Percentiles rank a stretch among this genome's conserved stretches.
Evolutionary conservation across 2,888 invertebrate species (phyloP).

Genomic region (Panzeria rudis): DNA sequence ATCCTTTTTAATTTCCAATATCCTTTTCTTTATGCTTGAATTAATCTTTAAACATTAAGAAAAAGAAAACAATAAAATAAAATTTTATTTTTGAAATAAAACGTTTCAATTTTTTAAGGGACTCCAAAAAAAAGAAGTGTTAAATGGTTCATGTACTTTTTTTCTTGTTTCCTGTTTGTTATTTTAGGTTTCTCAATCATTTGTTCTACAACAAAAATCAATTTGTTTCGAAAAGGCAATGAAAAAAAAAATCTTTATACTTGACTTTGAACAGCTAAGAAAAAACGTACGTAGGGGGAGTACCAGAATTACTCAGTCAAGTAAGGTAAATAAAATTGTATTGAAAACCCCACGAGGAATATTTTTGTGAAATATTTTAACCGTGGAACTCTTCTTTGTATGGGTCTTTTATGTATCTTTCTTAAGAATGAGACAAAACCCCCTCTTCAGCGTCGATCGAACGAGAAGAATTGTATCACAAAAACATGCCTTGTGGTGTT

Average conservation of each 20-base stretch:
- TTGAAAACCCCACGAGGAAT: no score
- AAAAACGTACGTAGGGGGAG: neutral
- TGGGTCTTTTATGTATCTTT: no score
- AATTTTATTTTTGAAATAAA: neutral
- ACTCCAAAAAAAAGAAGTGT: neutral
- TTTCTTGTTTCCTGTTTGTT: constrained; percentile 2
- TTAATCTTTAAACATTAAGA: neutral
- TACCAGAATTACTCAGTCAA: neutral
- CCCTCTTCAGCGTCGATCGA: no score
- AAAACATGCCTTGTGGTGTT: no score
- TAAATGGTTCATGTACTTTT: constrained; percentile 47
- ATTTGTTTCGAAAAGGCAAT: constrained; percentile 56
- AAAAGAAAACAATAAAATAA: neutral
- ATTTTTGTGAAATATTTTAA: no score
- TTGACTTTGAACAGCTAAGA: neutral
- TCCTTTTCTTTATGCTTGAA: neutral
- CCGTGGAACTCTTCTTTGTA: no score
- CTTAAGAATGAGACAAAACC: no score
- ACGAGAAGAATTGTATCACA: no score
- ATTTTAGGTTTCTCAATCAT: constrained; percentile 26
- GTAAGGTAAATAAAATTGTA: no score
- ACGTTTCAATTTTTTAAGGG: neutral
- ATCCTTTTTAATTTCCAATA: neutral
- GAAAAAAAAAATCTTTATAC: constrained; percentile 28
- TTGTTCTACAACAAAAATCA: constrained; percentile 42